phyloP scores from a whole-genome alignment of 2,888 invertebrate genomes.

The Mamestra brassicae region DNA sequence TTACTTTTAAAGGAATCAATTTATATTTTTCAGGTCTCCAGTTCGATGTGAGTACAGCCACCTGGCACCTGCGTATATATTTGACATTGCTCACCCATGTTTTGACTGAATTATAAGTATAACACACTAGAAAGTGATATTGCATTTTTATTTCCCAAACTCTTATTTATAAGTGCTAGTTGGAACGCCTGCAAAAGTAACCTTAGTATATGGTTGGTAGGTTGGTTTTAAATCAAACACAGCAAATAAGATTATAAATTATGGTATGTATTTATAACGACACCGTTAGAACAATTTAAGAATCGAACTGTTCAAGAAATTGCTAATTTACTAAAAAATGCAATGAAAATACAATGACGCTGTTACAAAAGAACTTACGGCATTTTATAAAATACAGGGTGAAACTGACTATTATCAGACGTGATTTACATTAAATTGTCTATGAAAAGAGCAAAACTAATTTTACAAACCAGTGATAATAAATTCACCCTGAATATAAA shows the following conservation, averaged over 20 bases:
- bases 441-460: neutral
- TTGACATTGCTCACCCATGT: neutral
- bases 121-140: neutral
- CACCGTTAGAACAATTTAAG: slow-evolving; percentile 32
- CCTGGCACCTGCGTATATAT: neutral
- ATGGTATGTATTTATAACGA: slow-evolving; percentile 65
- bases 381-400: slow-evolving; percentile 16
- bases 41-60: neutral
- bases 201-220: neutral
- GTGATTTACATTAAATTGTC: neutral
- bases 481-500: slow-evolving; percentile 17
- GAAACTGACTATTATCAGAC: neutral
- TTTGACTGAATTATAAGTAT: slow-evolving; percentile 21
- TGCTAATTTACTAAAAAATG: slow-evolving; percentile 47
- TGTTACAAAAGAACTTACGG: slow-evolving; percentile 5
- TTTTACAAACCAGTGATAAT: neutral
- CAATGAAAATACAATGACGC: slow-evolving; percentile 46
- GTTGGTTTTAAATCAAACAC: slow-evolving; percentile 46
- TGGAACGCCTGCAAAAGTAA: neutral
- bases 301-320: slow-evolving; percentile 16
- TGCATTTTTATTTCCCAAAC: neutral
- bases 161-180: neutral
- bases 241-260: slow-evolving; percentile 56
- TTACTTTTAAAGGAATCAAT: no score
- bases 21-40: neutral